These are phyloP conservation scores for Cyprinella venusta DNA, from an alignment of 2,797 vertebrate species.

Conservation along the genomic window DNA sequence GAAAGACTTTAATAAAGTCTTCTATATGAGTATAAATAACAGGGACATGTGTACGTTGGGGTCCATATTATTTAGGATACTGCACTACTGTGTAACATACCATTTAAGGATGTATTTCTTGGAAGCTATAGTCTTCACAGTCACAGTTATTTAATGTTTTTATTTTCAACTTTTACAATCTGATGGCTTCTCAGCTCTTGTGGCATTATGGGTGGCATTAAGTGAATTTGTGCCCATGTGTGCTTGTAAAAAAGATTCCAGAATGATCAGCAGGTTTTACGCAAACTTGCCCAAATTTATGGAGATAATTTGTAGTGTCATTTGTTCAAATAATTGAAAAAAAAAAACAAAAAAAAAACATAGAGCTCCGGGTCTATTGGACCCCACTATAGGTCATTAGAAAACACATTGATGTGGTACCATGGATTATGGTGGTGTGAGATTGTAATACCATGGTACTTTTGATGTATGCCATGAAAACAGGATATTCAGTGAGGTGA, in stretches of 20 bases:
- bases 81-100: not conserved
- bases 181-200: not conserved
- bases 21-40: not conserved
- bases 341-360: too few species aligned
- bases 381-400: not conserved
- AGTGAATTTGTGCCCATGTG: not conserved
- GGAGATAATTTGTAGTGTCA: not conserved
- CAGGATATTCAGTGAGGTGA: not conserved
- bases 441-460: not conserved
- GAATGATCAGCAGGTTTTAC: not conserved
- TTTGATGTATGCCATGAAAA: not conserved
- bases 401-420: not conserved
- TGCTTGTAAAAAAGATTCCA: not conserved
- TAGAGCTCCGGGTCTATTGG: not conserved
- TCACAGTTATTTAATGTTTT: not conserved
- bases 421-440: not conserved
- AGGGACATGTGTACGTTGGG: not conserved
- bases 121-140: not conserved
- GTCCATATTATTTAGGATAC: not conserved
- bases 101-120: not conserved
- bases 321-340: not conserved
- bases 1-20: not conserved
- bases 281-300: not conserved
- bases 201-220: not conserved
- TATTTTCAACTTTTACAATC: not conserved